Evolutionary conservation across 2,113 vertebrate species (phyloP), one percentile per base, ranked within the genome.

Genomic region (Lophochroa leadbeateri): DNA sequence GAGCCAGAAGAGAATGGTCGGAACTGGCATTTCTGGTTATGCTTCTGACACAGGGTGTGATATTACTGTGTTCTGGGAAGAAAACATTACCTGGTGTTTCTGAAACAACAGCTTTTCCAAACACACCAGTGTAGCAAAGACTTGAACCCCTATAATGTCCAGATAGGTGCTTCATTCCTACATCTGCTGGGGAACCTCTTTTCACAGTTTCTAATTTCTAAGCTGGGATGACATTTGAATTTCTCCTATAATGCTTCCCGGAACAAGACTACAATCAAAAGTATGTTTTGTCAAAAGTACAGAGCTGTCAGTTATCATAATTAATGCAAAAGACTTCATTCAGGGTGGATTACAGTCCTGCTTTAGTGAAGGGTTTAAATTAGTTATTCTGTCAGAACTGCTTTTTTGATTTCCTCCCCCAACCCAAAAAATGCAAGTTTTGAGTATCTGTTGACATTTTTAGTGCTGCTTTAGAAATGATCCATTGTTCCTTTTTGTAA

Each of bases 271-370:
- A 52, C 35, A 83, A 74, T 35, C 17, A 67, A 58, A 95, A 81
- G 28, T 55, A 49, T 10, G 20, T 50, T 72, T 86, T 80, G 24
- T 81, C 37, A 67, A 43, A 94, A 81, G 52, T 29, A 49, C 14
- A 67, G 82, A 90, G 28, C 71, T 72, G 47, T 24, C 75, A 69
- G 37, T 46, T 80, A 53, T 41, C 24, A 37, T 57, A 65, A 83
- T 77, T 80, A 90, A 92, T 67, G 55, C 28, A 83, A 92, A 86
- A 93, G 46, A 75, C 31, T 78, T 88, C 20, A 65, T 78, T 88
- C 20, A 65, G 68, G 43, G 35, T 71, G 64, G 37, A 88, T 95
- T 86, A 83, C 8, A 75, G 67, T 28, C 58, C 31, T 63, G 53
- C 18, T 46, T 91, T 67, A 82, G 13, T 13, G 44, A 81, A 71